These are phyloP conservation scores for Heterohyrax brucei DNA, from an alignment of 2,797 vertebrate genomes.

Conservation along the genomic window DNA sequence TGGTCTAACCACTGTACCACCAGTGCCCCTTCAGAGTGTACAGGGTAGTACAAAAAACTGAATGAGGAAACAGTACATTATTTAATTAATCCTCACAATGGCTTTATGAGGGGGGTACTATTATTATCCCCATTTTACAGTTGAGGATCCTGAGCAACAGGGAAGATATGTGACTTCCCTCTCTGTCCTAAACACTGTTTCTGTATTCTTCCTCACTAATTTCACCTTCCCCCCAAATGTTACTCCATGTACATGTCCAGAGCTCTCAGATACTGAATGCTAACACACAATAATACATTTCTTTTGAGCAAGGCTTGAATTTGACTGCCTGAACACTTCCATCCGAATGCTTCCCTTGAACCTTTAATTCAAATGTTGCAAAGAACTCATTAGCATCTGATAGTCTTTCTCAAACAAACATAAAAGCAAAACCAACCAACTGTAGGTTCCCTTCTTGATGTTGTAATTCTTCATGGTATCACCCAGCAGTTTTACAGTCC, in stretches of 20 bases:
- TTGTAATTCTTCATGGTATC: not conserved
- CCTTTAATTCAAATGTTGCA: not conserved
- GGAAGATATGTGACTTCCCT: too few species aligned
- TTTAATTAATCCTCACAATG: too few species aligned
- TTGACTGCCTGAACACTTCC: not conserved
- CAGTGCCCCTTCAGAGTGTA: too few species aligned
- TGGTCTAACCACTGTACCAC: too few species aligned
- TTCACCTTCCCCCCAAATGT: not conserved
- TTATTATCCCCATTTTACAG: too few species aligned
- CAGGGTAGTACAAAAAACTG: too few species aligned
- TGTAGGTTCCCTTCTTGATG: not conserved
- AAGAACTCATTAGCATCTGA: not conserved
- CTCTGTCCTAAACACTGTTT: not conserved
- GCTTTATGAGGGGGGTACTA: too few species aligned
- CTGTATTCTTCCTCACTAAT: not conserved
- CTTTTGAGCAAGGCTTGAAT: not conserved
- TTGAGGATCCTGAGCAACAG: too few species aligned
- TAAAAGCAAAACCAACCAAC: not conserved
- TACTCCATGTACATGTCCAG: not conserved
- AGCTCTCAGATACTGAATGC: not conserved
- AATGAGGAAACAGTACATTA: too few species aligned
- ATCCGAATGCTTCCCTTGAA: not conserved
- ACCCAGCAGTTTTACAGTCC: not conserved
- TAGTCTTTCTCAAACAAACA: not conserved
- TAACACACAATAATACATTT: not conserved